Evolutionary conservation across 2,888 invertebrate species (phyloP).

Genomic region (Noctua janthe): DNA sequence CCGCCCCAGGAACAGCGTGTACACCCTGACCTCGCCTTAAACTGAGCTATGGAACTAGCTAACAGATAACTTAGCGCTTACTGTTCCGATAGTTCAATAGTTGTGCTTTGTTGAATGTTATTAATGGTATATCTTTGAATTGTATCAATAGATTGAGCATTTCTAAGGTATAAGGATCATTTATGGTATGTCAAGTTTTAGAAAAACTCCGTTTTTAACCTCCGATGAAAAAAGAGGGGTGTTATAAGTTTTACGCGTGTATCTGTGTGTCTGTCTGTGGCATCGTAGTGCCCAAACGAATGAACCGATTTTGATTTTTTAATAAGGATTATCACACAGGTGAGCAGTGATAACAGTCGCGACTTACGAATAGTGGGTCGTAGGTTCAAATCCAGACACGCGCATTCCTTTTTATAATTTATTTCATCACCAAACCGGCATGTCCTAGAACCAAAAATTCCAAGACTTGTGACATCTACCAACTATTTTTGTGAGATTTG

Average conservation of each 20-base stretch:
- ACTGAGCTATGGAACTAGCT: neutral
- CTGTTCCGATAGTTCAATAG: slow-evolving; percentile 8
- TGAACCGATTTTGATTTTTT: neutral
- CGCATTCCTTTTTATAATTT: neutral
- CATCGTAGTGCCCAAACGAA: neutral
- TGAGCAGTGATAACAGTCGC: neutral
- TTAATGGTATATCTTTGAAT: neutral
- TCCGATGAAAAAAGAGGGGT: neutral
- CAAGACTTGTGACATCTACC: too few species aligned
- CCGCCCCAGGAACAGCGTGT: accelerated
- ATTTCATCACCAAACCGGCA: neutral
- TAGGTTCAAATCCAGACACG: neutral
- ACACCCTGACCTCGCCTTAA: neutral
- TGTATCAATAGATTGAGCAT: neutral
- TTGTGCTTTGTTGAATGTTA: neutral
- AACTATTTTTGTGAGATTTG: neutral
- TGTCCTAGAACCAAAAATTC: too few species aligned
- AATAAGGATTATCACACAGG: neutral
- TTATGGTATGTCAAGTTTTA: neutral
- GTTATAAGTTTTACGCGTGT: neutral
- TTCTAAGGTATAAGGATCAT: neutral
- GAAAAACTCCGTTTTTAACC: neutral
- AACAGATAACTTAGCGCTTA: slow-evolving; percentile 14
- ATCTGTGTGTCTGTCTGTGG: neutral
- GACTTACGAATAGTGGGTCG: neutral